Base-by-base conservation (phyloP, 2,797 vertebrate species). In the Anabas testudineus region DNA sequence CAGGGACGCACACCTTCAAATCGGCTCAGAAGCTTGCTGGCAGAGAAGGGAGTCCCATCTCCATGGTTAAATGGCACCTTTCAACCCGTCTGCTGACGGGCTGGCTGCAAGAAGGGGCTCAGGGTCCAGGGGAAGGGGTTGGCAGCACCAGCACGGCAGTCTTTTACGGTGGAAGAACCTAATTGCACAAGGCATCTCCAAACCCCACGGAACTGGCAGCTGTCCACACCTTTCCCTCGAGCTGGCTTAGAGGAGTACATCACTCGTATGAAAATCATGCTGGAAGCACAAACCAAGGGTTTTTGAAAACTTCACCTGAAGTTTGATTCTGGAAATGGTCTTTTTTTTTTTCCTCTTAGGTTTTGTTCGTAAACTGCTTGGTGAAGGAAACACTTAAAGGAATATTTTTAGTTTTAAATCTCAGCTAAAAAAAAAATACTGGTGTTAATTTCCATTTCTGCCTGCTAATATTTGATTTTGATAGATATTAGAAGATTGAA, bases 21-120 rank as follows among this genome's bases (percentile, higher is more conserved):
- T 94, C 92, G 82, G 87, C 92, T 93, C 90, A 94, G 83, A 90
- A 88, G 88, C 87, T 90, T 87, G 75, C 86, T 94, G 93, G 91
- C 91, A 93, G 82, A 53, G 60, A 74, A 53, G 76, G 78, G 75
- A 87, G 78, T 57, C 80, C 75, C 87, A 84, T 90, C 87, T 90
- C 83, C 83, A 73, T 81, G 87, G 88, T 92, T 92, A 92, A 88
- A 91, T 88, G 90, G 83, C 83, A 90, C 89, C 84, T 90, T 93
- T 91, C 88, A 92, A 91, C 88, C 88, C 78, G 65, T 82, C 78
- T 85, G 80, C 84, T 90, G 87, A 90, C 64, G 56, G 81, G 76
- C 86, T 89, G 90, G 89, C 86, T 85, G 65, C 53, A 47, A 71
- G 76, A 76, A 70, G 74, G 74, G 67, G 85, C 85, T 88, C 71